Base-by-base conservation (phyloP, 2,797 vertebrate genomes). In the Semaprochilodus insignis region DNA sequence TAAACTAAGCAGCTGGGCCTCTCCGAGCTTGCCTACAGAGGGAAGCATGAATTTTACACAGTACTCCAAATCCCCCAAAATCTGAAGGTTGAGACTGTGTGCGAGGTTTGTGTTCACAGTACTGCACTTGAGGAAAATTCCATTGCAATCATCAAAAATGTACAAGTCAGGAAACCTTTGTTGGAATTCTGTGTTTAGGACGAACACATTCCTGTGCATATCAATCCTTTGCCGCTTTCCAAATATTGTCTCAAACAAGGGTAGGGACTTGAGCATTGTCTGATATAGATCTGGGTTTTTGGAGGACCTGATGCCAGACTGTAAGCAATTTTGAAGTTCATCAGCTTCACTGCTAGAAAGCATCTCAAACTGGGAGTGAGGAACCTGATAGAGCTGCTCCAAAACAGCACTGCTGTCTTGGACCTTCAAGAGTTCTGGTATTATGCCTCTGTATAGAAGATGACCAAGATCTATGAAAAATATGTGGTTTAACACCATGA, bases 31-130 rank as follows among this genome's bases (percentile, higher is more conserved):
- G 62, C 88, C 83, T 8, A 90, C 83, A 60, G 14, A 54, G 0
- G 93, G 92, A n/a, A 95, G 81, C 40, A 95, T 87, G 25, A 95
- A 92, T 77, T 74, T 85, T 51, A 92, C 83, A 83, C 93, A 94
- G 87, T 88, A 95, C 0, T 92, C 31, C 63, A 92, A 14, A 51
- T 94, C 92, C 59, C 19, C 0, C 34, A 95, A 77, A 55, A 75
- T 75, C 80, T 15, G 0, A 13, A 95, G 91, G 0, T 87, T 15
- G 25, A 94, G 2, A 21, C 0, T 34, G n/a, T 83, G 0, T 54
- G 91, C 79, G 14, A 94, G 83, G 0, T 0, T 17, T 0, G 0
- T 0, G 79, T 95, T 95, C 13, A 80, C 76, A 0, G 0, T 0
- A 67, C 4, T 93, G 77, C 17, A 0, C 63, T 88, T 87, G 0